These are phyloP conservation scores for Eristalinus aeneus DNA, from an alignment of 2,888 invertebrate species.

Conservation along the genomic window DNA sequence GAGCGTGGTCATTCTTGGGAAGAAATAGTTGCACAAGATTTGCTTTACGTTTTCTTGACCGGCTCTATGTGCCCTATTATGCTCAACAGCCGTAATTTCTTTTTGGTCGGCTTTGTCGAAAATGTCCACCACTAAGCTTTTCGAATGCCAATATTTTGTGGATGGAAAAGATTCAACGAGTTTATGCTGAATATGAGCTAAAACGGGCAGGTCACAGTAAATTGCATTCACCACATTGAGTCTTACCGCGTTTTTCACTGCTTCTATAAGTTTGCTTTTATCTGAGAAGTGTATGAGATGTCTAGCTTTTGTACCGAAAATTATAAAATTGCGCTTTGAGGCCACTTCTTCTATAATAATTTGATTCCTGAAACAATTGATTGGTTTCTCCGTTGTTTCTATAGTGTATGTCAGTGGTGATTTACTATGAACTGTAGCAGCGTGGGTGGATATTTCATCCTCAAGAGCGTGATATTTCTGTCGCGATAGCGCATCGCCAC, in stretches of 20 bases:
- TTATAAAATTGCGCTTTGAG: constrained; percentile 18
- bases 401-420: constrained; percentile 62
- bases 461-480: constrained; percentile 38
- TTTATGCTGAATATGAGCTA: no score
- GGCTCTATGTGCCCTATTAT: constrained; percentile 22
- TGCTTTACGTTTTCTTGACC: constrained; percentile 19
- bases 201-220: no score
- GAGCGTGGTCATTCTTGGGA: no score
- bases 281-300: constrained; percentile 46
- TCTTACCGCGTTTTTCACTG: not conserved
- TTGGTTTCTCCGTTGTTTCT: constrained; percentile 61
- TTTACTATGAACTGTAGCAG: constrained; percentile 30
- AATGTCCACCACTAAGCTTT: constrained; percentile 55
- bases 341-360: constrained; percentile 41
- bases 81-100: constrained; percentile 24
- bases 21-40: no score
- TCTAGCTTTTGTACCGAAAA: constrained; percentile 56
- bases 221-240: no score
- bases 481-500: constrained; percentile 58
- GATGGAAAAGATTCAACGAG: constrained; percentile 42
- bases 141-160: constrained; percentile 48
- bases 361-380: no score
- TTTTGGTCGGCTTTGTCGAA: no score
- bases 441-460: constrained; percentile 13
- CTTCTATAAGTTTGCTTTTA: not conserved